Percentiles rank a stretch among this genome's conserved stretches.
Conservation (phyloP, 2,113 vertebrate genomes). For the Pterocles burchelli region DNA sequence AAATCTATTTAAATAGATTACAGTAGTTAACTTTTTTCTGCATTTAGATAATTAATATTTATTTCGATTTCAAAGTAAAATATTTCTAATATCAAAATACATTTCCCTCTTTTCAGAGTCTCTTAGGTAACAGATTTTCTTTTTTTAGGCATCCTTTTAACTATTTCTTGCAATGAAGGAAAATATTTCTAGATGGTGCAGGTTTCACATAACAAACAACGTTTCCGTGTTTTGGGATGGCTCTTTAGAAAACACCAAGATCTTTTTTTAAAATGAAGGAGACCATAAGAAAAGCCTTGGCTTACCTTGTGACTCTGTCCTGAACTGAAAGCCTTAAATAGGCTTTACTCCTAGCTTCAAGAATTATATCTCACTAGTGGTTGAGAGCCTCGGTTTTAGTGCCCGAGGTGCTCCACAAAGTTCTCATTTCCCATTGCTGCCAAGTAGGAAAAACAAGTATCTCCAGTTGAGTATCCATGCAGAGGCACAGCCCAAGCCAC, state of each 20-base stretch:
- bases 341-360: background rate
- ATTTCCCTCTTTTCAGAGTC: background rate
- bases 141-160: background rate
- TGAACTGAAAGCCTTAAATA: background rate
- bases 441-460: background rate
- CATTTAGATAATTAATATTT: conserved; percentile 16
- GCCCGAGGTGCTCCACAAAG: background rate
- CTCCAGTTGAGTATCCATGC: background rate
- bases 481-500: background rate
- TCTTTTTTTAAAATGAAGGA: background rate
- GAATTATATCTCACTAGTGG: background rate
- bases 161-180: background rate
- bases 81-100: background rate
- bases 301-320: background rate
- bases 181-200: background rate
- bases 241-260: background rate
- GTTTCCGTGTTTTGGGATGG: background rate
- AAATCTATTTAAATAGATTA: background rate
- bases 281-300: background rate
- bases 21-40: background rate
- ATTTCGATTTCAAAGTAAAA: conserved; percentile 4
- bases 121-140: background rate
- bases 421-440: background rate
- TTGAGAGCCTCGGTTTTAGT: background rate
- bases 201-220: background rate